phyloP scores from a whole-genome alignment of 2,113 vertebrate genomes.

The Upupa epops region DNA sequence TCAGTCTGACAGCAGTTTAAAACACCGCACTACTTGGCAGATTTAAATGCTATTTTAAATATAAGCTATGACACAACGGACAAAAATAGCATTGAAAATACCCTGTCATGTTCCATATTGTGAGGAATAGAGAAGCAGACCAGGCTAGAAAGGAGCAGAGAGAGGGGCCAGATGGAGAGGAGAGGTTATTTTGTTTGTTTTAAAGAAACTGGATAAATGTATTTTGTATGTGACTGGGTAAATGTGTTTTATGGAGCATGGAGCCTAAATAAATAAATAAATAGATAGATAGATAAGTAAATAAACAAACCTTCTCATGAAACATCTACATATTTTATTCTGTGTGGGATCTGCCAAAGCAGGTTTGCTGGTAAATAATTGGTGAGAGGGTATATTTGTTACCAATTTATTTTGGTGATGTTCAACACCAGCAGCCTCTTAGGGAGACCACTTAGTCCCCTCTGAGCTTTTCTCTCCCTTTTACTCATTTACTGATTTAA shows the following conservation, averaged over 20 bases:
- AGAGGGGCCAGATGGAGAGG: slow-evolving; percentile 57
- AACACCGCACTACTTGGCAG: slow-evolving; percentile 70
- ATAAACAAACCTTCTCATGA: not conserved
- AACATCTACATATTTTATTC: slow-evolving; percentile 12
- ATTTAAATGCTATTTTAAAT: slow-evolving; percentile 76
- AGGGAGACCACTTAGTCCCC: not conserved
- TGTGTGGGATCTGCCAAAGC: slow-evolving; percentile 5
- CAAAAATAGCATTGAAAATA: slow-evolving; percentile 76
- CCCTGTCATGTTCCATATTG: slow-evolving; percentile 76
- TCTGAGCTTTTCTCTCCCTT: not conserved
- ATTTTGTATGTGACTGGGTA: slow-evolving; percentile 31
- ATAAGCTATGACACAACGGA: slow-evolving; percentile 71
- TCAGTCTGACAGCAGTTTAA: slow-evolving; percentile 74
- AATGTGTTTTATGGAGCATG: not conserved
- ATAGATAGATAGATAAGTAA: not conserved
- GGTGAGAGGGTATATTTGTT: slow-evolving; percentile 3
- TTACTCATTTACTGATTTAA: not conserved
- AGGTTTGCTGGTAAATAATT: slow-evolving; percentile 13
- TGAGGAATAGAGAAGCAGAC: slow-evolving; percentile 63
- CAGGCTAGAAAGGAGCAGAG: slow-evolving; percentile 65
- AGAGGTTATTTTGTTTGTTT: slow-evolving; percentile 67
- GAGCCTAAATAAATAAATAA: not conserved
- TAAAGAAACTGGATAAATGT: slow-evolving; percentile 44
- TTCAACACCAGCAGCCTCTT: not conserved
- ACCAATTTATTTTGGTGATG: not conserved